Conservation (phyloP, 2,888 invertebrate genomes). For the Theodoxus fluviatilis region DNA sequence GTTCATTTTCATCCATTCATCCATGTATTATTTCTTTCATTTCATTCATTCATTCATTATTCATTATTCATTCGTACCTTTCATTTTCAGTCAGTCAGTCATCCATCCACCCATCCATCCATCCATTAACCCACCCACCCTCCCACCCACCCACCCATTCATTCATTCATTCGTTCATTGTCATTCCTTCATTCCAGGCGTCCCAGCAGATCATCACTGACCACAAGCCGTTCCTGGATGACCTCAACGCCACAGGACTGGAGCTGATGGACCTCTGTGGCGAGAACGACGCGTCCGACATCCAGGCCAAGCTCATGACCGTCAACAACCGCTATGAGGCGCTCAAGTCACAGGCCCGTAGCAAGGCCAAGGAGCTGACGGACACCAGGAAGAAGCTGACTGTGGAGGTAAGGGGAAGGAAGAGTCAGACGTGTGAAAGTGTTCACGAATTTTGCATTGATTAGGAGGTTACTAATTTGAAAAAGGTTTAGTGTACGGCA, state of each 20-base stretch:
- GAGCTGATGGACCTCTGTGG: conserved; percentile 64
- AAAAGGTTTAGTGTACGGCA: neutral
- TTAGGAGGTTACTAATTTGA: neutral
- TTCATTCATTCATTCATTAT: no score
- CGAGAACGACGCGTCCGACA: conserved; percentile 61
- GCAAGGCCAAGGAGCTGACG: conserved; percentile 56
- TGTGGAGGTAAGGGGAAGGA: conserved; percentile 50
- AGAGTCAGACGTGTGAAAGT: no score
- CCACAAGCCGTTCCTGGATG: conserved; percentile 64
- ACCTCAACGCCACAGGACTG: conserved; percentile 60
- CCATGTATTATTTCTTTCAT: no score
- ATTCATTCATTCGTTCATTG: no score
- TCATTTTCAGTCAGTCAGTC: no score
- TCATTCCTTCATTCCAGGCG: conserved; percentile 40
- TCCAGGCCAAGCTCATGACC: conserved; percentile 58
- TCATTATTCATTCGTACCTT: neutral
- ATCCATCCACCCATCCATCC: no score
- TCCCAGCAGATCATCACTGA: conserved; percentile 63
- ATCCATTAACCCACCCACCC: no score
- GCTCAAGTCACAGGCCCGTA: conserved; percentile 53
- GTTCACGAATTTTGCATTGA: neutral
- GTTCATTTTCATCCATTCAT: no score
- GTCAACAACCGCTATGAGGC: conserved; percentile 59
- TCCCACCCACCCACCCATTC: no score
- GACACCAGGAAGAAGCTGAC: conserved; percentile 56